Conservation (phyloP, 23 tunicate species). For the Phallusia fumigata region DNA sequence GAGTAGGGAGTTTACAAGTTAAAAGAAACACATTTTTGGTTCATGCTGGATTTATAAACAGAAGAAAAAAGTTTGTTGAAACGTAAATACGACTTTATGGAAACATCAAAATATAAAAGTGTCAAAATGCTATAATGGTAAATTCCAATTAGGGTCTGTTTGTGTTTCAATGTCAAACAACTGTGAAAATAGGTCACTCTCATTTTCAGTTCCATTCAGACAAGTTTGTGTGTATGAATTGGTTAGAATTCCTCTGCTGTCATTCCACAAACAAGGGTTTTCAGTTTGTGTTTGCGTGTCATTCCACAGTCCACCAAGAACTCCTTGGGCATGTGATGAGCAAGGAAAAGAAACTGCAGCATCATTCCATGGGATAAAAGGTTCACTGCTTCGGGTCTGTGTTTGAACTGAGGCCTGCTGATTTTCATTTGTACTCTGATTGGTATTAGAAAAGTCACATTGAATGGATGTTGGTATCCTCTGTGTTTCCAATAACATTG, state of each 20-base stretch:
- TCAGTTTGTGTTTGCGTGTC: constrained; percentile 7
- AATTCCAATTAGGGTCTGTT: not conserved
- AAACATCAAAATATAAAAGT: not conserved
- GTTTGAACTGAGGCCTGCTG: constrained; percentile 1
- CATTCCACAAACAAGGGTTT: not conserved
- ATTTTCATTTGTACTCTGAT: not conserved
- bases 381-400: not conserved
- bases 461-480: too few species aligned
- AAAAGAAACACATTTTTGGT: not conserved
- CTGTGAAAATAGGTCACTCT: not conserved
- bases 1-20: not conserved
- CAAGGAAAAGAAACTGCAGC: not conserved
- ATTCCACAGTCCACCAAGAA: not conserved
- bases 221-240: not conserved
- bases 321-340: not conserved
- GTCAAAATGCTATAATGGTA: not conserved
- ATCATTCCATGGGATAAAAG: not conserved
- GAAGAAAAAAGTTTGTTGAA: not conserved
- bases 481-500: too few species aligned
- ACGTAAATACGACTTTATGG: not conserved
- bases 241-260: not conserved
- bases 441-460: not conserved
- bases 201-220: not conserved
- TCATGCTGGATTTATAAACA: not conserved
- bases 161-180: constrained; percentile 1